Evolutionary conservation across 2,888 invertebrate genomes (phyloP).

Genomic region (Plagodis pulveraria): DNA sequence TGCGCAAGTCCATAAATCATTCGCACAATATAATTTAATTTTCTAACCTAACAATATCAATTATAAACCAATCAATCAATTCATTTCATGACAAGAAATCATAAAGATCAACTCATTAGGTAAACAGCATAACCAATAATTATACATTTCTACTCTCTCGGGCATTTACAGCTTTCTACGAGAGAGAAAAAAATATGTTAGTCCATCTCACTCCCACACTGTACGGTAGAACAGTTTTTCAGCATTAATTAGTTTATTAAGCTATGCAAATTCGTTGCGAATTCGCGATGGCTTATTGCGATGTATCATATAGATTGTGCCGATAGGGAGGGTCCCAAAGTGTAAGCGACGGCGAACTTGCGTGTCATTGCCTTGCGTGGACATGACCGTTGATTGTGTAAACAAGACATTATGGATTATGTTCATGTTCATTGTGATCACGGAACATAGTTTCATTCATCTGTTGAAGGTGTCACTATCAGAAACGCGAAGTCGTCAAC

Average conservation of each 20-base stretch:
- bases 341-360: slow-evolving; percentile 1
- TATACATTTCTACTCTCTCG: slow-evolving; percentile 46
- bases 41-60: slow-evolving; percentile 42
- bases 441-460: slow-evolving; percentile 13
- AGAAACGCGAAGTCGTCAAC: background rate
- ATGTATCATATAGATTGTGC: slow-evolving; percentile 70
- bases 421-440: slow-evolving; percentile 9
- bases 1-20: slow-evolving; percentile 28
- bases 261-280: slow-evolving; percentile 80
- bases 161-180: slow-evolving; percentile 53
- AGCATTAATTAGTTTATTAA: slow-evolving; percentile 79
- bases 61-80: slow-evolving; percentile 50
- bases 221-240: slow-evolving; percentile 64
- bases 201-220: slow-evolving; percentile 59
- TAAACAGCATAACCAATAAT: slow-evolving; percentile 54
- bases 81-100: slow-evolving; percentile 49
- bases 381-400: slow-evolving; percentile 17
- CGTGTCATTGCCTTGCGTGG: slow-evolving; percentile 13
- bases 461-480: background rate
- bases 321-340: slow-evolving; percentile 24
- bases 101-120: slow-evolving; percentile 52
- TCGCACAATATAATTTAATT: slow-evolving; percentile 38
- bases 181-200: slow-evolving; percentile 24
- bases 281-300: slow-evolving; percentile 75
- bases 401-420: background rate